Evolutionary conservation across 2,797 vertebrate genomes (phyloP).

Genomic region (Labeo calbasu): DNA sequence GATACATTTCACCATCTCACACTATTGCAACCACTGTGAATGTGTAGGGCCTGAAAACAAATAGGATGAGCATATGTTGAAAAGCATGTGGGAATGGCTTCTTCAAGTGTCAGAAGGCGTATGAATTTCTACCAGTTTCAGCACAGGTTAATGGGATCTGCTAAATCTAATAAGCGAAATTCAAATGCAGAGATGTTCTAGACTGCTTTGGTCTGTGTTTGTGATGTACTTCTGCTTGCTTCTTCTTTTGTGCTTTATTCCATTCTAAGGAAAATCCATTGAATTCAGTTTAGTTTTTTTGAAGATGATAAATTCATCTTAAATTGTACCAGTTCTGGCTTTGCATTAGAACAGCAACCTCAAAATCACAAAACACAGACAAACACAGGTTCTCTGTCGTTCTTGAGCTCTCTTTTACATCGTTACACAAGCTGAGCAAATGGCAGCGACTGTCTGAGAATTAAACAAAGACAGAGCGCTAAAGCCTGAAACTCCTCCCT

Average conservation of each 20-base stretch:
- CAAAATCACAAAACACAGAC: constrained; percentile 6
- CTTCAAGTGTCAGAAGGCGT: constrained; percentile 59
- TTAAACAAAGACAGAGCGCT: constrained; percentile 4
- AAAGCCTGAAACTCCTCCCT: constrained; percentile 16
- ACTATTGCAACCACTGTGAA: constrained; percentile 16
- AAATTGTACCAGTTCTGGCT: constrained; percentile 18
- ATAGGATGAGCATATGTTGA: constrained; percentile 1
- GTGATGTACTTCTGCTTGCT: neutral
- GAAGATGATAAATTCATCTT: constrained; percentile 18
- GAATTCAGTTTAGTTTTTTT: neutral
- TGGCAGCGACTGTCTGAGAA: neutral
- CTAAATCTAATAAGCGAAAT: constrained; percentile 71
- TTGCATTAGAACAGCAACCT: neutral
- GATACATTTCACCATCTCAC: constrained; percentile 18
- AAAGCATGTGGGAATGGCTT: constrained; percentile 32
- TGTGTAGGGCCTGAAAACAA: constrained; percentile 32
- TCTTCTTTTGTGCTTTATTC: constrained; percentile 9
- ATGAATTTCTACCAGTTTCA: constrained; percentile 68
- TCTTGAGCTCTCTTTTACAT: neutral
- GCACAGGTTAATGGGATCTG: constrained; percentile 72
- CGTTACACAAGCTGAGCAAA: constrained; percentile 8
- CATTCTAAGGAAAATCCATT: neutral
- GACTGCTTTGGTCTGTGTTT: constrained; percentile 31
- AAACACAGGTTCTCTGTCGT: constrained; percentile 17
- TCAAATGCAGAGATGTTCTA: constrained; percentile 63